Base-by-base conservation (phyloP, 2,888 invertebrate genomes). In the Hipparchia semele region DNA sequence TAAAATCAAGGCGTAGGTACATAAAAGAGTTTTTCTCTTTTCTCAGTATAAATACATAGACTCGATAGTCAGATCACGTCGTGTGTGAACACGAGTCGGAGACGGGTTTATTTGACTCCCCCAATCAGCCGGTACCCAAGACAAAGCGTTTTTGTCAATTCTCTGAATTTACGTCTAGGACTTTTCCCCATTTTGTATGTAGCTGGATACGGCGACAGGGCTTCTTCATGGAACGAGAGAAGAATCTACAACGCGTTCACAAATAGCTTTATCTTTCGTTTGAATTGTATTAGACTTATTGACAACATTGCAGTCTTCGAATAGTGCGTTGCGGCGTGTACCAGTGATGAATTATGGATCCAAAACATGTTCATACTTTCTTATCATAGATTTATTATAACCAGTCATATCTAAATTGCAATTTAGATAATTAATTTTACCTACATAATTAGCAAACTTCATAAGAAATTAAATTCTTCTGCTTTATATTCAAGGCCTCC, bases 71-170 rank as follows among this genome's bases (percentile, higher is more conserved):
- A 51, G 75, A 79, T 80, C 82, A 81, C 80, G 81, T 79, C 67
- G 72, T 71, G 69, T 76, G 79, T 77, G 78, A 77, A 78, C 78
- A 80, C 80, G 84, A 83, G 80, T 78, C 79, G 80, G 82, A 81
- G 83, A 84, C 80, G 80, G 77, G 84, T 90, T 89, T 90, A 90
- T 90, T 89, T 87, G 88, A 87, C 86, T 87, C 87, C 87, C 88
- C 87, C 90, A 91, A 91, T 91, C 91, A 91, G 89, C 79, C 81
- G 83, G 86, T 82, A 82, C 82, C 79, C 82, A 80, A 86, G 88
- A 89, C 87, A 88, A 90, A 88, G 86, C 84, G 82, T 79, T 84
- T 84, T 84, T 82, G 80, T 82, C 81, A 82, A 85, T 84, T 82
- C 80, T 78, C 75, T 71, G 79, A 80, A 80, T 78, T 45, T 77